phyloP scores from a whole-genome alignment of 2,113 vertebrate species.

The Entomyzon cyanotis region DNA sequence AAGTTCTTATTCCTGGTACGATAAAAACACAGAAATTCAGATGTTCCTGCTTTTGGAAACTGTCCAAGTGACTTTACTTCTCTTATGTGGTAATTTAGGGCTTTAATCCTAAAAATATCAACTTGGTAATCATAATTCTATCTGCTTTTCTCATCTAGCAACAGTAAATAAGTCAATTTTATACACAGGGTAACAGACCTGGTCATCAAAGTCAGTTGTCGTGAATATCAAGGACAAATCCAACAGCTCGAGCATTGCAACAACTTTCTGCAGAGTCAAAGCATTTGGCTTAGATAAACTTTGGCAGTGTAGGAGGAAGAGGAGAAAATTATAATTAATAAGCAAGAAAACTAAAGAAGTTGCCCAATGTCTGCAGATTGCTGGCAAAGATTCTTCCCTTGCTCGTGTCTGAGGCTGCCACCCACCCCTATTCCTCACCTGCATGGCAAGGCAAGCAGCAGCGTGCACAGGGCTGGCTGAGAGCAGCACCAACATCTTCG shows the following conservation, averaged over 20 bases:
- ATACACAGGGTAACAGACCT: neutral
- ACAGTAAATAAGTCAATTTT: neutral
- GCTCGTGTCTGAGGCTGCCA: neutral
- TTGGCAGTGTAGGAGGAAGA: neutral
- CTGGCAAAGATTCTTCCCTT: neutral
- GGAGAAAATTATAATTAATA: neutral
- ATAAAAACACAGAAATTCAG: neutral
- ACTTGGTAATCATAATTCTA: neutral
- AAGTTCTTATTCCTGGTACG: neutral
- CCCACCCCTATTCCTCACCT: neutral
- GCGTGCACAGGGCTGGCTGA: rapidly evolving
- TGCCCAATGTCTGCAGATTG: neutral
- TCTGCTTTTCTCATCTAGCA: neutral
- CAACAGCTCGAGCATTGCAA: neutral
- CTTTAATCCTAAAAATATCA: neutral
- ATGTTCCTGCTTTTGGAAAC: neutral
- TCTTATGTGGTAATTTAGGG: neutral
- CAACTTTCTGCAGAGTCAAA: neutral
- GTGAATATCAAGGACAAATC: neutral
- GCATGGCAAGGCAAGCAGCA: neutral
- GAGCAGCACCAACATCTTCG: rapidly evolving
- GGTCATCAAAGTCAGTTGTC: neutral
- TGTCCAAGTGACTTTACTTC: neutral
- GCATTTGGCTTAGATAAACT: neutral
- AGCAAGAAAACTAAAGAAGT: neutral